Percentiles rank a stretch among this genome's conserved stretches.
These are phyloP conservation scores for Sphaerodactylus townsendi DNA, from an alignment of 2,113 vertebrate genomes.

Conservation along the genomic window DNA sequence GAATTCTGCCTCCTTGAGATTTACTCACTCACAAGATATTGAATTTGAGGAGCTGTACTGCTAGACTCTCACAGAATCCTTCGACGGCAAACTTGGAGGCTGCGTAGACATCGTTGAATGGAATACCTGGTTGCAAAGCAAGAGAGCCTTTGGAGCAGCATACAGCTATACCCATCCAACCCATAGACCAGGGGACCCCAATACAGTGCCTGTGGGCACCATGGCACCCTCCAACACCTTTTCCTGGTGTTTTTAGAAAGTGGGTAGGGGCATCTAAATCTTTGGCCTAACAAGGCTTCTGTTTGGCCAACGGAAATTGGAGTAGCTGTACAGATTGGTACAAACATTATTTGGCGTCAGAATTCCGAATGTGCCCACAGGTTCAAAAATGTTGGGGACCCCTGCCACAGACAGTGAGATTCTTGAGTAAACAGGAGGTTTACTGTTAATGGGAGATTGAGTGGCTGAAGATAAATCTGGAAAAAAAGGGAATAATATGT, in stretches of 20 bases:
- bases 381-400: too few species aligned
- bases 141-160: rapidly evolving
- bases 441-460: background rate
- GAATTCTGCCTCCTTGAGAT: rapidly evolving
- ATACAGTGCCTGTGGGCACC: too few species aligned
- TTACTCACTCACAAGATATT: conserved; percentile 81
- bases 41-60: conserved; percentile 90
- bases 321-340: too few species aligned
- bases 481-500: background rate
- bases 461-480: background rate
- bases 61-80: conserved; percentile 93
- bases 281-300: too few species aligned
- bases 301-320: too few species aligned
- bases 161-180: too few species aligned
- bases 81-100: conserved; percentile 96
- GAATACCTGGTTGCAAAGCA: conserved; percentile 73
- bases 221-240: too few species aligned
- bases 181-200: too few species aligned
- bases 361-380: too few species aligned
- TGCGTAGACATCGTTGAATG: conserved; percentile 92
- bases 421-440: background rate
- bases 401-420: background rate
- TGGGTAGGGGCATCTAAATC: too few species aligned
- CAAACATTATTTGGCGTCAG: too few species aligned
- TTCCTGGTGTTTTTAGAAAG: too few species aligned